Evolutionary conservation across 1,140 invertebrate genomes (phyloP).

Genomic region (Formica exsecta): DNA sequence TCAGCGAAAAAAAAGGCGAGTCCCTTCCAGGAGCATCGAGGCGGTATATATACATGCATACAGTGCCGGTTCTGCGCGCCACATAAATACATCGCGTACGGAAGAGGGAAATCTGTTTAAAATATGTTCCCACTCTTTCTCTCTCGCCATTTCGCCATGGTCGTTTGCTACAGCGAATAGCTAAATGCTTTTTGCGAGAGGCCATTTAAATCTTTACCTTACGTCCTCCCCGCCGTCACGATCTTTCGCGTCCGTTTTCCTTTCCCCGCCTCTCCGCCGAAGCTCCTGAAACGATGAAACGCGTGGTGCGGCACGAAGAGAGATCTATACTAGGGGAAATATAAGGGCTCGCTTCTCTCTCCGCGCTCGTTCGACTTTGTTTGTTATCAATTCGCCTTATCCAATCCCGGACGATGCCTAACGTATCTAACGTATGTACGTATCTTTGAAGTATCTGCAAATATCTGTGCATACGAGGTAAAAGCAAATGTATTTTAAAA

Average conservation of each 20-base stretch:
- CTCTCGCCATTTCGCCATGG: conserved; percentile 84
- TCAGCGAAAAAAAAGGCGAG: conserved; percentile 66
- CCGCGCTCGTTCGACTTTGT: conserved; percentile 72
- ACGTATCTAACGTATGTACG: conserved; percentile 41
- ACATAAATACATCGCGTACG: conserved; percentile 84
- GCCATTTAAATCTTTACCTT: conserved; percentile 87
- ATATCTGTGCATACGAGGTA: conserved; percentile 78
- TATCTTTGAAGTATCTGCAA: conserved; percentile 84
- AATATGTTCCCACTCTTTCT: conserved; percentile 82
- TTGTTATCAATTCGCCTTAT: conserved; percentile 83
- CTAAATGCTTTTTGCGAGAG: conserved; percentile 87
- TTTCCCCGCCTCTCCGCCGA: conserved; percentile 16
- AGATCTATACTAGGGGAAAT: conserved; percentile 20
- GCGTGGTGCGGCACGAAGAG: conserved; percentile 2
- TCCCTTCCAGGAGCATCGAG: conserved; percentile 64
- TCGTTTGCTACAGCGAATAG: conserved; percentile 87
- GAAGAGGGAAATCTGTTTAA: conserved; percentile 86
- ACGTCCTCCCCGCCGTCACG: conserved; percentile 69
- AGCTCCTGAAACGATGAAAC: conserved; percentile 33
- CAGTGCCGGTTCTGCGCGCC: conserved; percentile 70
- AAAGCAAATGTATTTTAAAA: conserved; percentile 78
- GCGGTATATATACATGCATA: conserved; percentile 15
- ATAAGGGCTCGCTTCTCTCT: conserved; percentile 31
- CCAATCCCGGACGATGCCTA: conserved; percentile 56
- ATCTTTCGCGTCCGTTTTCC: conserved; percentile 50